Percentiles rank a stretch among this genome's conserved stretches.
Conservation (phyloP, 2,797 vertebrate species). For the Syngnathus acus region DNA sequence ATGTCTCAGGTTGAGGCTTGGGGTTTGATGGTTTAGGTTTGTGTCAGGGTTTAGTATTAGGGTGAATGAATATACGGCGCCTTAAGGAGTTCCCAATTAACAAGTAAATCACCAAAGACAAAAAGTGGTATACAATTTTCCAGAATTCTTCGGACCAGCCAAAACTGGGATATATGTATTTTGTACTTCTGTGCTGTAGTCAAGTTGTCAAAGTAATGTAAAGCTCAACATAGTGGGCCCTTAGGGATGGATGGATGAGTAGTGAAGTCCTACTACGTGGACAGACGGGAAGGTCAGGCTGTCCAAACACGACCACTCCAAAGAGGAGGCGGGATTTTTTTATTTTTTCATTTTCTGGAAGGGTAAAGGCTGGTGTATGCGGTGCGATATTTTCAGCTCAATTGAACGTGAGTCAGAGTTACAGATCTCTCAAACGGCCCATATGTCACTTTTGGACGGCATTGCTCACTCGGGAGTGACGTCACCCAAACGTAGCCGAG, state of each 20-base stretch:
- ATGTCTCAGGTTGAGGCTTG: too few species aligned
- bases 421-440: slow-evolving; percentile 46
- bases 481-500: slow-evolving; percentile 43
- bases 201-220: neutral
- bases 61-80: too few species aligned
- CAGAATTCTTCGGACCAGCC: neutral
- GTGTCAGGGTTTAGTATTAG: too few species aligned
- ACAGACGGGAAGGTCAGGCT: slow-evolving; percentile 38
- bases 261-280: slow-evolving; percentile 15
- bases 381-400: slow-evolving; percentile 69
- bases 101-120: too few species aligned
- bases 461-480: slow-evolving; percentile 43
- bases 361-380: slow-evolving; percentile 36
- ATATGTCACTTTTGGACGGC: slow-evolving; percentile 49
- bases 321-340: slow-evolving; percentile 27
- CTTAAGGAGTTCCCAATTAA: too few species aligned
- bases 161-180: neutral
- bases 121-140: too few species aligned
- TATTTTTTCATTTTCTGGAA: neutral
- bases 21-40: too few species aligned
- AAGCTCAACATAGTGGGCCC: neutral
- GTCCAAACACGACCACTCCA: slow-evolving; percentile 61
- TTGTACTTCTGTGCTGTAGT: neutral
- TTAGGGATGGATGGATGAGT: neutral
- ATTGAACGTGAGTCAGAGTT: slow-evolving; percentile 61